Conservation (phyloP, 1,140 invertebrate species). For the Telenomus remus region DNA sequence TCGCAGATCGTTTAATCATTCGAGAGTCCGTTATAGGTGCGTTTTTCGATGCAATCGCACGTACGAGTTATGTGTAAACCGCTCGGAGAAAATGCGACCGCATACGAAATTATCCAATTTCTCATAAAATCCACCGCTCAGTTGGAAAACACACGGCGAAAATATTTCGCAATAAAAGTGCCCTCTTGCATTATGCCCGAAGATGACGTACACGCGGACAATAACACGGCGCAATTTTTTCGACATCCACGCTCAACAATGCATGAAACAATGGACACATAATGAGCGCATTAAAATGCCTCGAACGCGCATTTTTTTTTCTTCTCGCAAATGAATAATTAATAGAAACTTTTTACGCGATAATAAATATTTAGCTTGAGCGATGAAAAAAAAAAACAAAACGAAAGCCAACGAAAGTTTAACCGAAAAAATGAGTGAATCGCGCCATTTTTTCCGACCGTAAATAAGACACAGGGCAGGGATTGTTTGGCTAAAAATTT, state of each 20-base stretch:
- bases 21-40: conserved; percentile 35
- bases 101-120: conserved; percentile 45
- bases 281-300: conserved; percentile 16
- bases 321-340: conserved; percentile 38
- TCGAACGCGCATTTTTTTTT: conserved; percentile 29
- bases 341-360: conserved; percentile 21
- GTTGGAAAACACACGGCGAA: conserved; percentile 32
- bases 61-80: conserved; percentile 4
- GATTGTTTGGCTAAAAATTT: conserved; percentile 35
- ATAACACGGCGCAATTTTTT: conserved; percentile 15
- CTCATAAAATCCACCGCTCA: conserved; percentile 41
- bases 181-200: conserved; percentile 7
- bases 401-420: no score
- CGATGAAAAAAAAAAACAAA: no score
- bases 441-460: conserved; percentile 5
- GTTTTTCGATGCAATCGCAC: conserved; percentile 43
- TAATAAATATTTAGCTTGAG: neutral
- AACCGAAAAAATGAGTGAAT: no score
- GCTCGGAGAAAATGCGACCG: conserved; percentile 46
- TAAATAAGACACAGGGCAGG: conserved; percentile 23
- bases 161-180: conserved; percentile 46
- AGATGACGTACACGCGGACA: conserved; percentile 31
- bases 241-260: neutral
- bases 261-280: conserved; percentile 17
- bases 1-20: conserved; percentile 52